Evolutionary conservation across 2,113 vertebrate species (phyloP), one percentile per base, ranked within the genome.

Genomic region (Felis chaus): DNA sequence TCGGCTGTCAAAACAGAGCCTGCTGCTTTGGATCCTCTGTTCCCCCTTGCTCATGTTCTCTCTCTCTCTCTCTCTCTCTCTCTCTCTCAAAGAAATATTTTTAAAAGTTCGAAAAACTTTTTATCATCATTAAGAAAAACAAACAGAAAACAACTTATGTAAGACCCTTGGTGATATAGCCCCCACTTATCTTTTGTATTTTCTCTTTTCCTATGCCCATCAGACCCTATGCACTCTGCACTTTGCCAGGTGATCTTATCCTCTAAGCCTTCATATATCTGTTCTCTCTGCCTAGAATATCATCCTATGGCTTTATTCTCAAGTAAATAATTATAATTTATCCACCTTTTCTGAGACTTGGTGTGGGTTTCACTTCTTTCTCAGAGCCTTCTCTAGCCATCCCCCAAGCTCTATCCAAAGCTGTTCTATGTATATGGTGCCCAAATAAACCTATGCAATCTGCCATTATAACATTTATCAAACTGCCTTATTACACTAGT

Each of bases 141-240:
- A 14, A 19, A 5, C 0, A 33, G 3, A 68, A 68, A 36, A 66
- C 33, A 65, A 2, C 10, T 88, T 88, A 86, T 78, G 23, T 25
- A 21, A 86, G 19, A 50, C 19, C 3, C 15, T 74, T 80, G 45
- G 50, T 90, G 29, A 83, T 11, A 33, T 16, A n/a, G 39, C 14
- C 12, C 0, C 29, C 4, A 39, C 2, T 7, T 74, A 5, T 14
- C 7, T 65, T 50, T 33, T 31, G 31, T 65, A 15, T 18, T 11
- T 48, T 29, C 50, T 27, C 7, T 25, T 81, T 27, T 11, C 50
- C 9, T 27, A 4, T 76, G 39, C 11, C 45, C 19, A 14, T 66
- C 8, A 31, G 45, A 36, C 31, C 2, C 33, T 7, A 18, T 0
- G 0, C 4, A 15, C 16, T 31, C 3, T 6, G 27, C 7, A 25